Base-by-base conservation (phyloP, 1,140 invertebrate species). In the Drosophila busckii region DNA sequence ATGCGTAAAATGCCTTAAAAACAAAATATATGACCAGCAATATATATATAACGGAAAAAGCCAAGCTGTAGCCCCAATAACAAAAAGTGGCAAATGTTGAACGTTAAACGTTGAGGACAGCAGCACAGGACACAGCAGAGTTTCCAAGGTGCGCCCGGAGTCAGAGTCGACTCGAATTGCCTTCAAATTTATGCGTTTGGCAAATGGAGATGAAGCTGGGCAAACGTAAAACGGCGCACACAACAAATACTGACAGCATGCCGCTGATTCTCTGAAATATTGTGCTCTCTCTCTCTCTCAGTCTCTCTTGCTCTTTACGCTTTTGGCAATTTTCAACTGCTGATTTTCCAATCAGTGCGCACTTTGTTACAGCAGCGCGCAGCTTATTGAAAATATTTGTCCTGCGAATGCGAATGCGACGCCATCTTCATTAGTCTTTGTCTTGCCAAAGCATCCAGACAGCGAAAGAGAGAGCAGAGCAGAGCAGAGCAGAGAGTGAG, bases 351-450 rank as follows among this genome's bases (percentile, higher is more conserved):
- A 80, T 80, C 73, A 80, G 69, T 82, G 73, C 75, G 56, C 73
- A 78, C 68, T 78, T 70, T 63, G 75, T 82, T 73, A 80, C 70
- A 48, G 25, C 54, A 10, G 37, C 38, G 50, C 50, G 37, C 28
- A 68, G 63, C 75, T 80, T 80, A 80, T 80, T 80, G 73, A 80
- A 80, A 80, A 80, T 80, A 73, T 80, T 80, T 73, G 69, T 82
- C 64, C 66, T 82, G 15, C 15, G 50, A 32, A 23, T 31, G 38
- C 31, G 59, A 68, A 61, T 22, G 32, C 54, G 29, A 60, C 42
- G 71, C 62, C 63, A 61, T 68, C 73, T 78, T 78, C 73, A 78
- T 78, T 78, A 78, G 73, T 78, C 75, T 68, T 70, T 78, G 73
- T 78, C 73, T 65, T 28, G 12, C 22, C 29, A 29, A 29, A 28